A percentile compares a stretch with the other conserved stretches of the same genome.
phyloP scores from a whole-genome alignment of 2,113 vertebrate species.

The Marmota monax region DNA sequence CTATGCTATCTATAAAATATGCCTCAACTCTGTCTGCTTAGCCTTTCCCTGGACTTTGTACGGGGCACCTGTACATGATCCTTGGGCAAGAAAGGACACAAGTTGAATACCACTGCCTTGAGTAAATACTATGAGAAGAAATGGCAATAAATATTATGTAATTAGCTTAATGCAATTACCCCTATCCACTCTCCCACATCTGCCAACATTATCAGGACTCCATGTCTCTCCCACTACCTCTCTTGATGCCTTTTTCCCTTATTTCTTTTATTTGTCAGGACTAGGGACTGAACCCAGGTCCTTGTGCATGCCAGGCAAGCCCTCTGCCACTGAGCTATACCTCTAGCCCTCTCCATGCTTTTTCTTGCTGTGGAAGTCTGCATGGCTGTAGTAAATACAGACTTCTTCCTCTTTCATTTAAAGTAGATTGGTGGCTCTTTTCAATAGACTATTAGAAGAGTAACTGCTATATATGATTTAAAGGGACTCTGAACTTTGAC shows the following conservation, averaged over 20 bases:
- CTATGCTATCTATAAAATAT: background rate
- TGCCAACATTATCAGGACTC: background rate
- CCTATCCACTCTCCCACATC: background rate
- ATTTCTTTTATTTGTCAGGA: background rate
- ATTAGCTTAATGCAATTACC: background rate
- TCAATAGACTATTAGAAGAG: conserved; percentile 80
- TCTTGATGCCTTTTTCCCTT: background rate
- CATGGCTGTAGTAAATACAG: background rate
- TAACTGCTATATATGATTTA: conserved; percentile 79
- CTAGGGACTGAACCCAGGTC: background rate
- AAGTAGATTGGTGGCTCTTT: conserved; percentile 78
- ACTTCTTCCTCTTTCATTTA: conserved; percentile 62
- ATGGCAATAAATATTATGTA: background rate
- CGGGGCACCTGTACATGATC: background rate
- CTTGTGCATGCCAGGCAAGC: background rate
- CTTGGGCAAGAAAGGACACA: background rate
- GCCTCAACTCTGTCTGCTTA: background rate
- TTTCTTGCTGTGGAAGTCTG: background rate
- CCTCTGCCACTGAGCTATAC: background rate
- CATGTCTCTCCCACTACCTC: background rate
- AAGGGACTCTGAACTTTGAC: conserved; percentile 79
- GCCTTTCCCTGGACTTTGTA: background rate
- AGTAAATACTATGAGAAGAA: background rate
- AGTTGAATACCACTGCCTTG: background rate
- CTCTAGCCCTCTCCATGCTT: background rate